Evolutionary conservation across 1,140 invertebrate species (phyloP), one percentile per base, ranked within the genome.

Genomic region (Homalodisca vitripennis): DNA sequence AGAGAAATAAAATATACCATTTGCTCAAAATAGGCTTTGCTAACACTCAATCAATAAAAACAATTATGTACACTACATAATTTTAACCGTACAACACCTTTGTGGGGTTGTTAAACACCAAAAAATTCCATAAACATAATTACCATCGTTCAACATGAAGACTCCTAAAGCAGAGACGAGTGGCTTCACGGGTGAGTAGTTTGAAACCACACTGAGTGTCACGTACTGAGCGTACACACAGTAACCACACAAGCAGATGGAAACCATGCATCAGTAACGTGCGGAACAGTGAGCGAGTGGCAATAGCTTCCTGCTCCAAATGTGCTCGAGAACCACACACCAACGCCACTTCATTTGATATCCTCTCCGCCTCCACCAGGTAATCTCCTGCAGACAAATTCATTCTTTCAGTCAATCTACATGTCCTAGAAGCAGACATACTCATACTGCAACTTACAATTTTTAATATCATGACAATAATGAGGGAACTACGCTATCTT

Each of bases 201-300:
- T 99, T 99, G 77, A 99, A 99, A 13, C 98, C 98, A 83, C 98
- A 99, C 77, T 99, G 98, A 0, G 98, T 99, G 79, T 99, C 98
- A 67, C 87, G 86, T 13, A 99, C 84, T 13, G 79, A 86, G 73
- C 87, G 85, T 0, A 98, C 97, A 68, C 94, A 92, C 77, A 98
- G 92, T 17, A 97, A 78, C 89, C 93, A 97, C 3, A 99, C 98
- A 1, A 98, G 79, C 75, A 94, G 89, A 81, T 99, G 98, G 78
- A 99, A 99, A 32, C 95, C 97, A 75, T 95, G 88, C 98, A 99
- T 99, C n/a, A 99, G 81, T 55, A 99, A 81, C 6, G 95, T 96
- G 68, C 98, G 88, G 75, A 91, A 92, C 69, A 88, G 72, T 67
- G 95, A 97, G 71, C 97, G 85, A 70, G 84, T 87, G 27, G 92